phyloP scores from a whole-genome alignment of 2,797 vertebrate species.

The Anisognathus igniventris region DNA sequence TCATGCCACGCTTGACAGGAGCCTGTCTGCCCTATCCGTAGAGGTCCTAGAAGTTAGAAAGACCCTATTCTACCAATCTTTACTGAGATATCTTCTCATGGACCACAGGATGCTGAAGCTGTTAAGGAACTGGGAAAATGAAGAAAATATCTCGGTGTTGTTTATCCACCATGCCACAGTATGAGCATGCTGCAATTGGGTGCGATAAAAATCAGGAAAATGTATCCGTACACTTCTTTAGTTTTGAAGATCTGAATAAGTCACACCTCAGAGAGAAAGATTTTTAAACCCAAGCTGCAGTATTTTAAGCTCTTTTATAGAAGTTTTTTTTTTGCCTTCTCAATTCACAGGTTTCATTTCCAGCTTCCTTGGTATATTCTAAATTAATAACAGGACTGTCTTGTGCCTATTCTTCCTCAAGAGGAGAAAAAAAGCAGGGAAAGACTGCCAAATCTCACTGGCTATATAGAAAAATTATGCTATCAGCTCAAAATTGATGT shows the following conservation, averaged over 20 bases:
- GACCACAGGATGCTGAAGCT: neutral
- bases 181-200: neutral
- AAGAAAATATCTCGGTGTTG: neutral
- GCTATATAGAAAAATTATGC: neutral
- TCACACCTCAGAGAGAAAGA: neutral
- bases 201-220: neutral
- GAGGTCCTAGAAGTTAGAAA: neutral
- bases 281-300: neutral
- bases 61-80: neutral
- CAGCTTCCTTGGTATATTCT: neutral
- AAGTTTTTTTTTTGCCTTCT: neutral
- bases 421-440: neutral
- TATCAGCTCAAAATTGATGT: neutral
- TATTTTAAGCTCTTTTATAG: neutral
- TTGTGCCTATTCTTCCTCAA: neutral
- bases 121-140: neutral
- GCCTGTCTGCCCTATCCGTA: neutral
- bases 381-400: neutral
- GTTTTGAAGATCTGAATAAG: neutral
- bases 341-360: neutral
- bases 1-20: neutral
- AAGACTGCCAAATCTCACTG: neutral
- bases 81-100: neutral
- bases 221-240: neutral
- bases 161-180: neutral